Percentiles rank a stretch among this genome's conserved stretches.
Evolutionary conservation across 2,888 invertebrate genomes (phyloP).

Genomic region (Athetis lepigone): DNA sequence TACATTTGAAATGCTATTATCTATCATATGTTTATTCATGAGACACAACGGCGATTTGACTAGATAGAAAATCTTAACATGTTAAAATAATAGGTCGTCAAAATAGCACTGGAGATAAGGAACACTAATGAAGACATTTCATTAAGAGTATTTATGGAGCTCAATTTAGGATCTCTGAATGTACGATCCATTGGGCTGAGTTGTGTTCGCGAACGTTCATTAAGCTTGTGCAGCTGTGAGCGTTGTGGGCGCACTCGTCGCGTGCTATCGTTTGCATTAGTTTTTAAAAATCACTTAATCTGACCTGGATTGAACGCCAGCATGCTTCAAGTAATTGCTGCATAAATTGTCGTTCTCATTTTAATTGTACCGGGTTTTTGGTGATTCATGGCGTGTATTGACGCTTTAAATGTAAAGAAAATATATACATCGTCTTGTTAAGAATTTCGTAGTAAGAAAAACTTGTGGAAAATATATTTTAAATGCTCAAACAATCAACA

Average conservation of each 20-base stretch:
- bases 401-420: constrained; percentile 8
- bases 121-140: constrained; percentile 56
- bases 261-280: constrained; percentile 86
- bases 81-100: constrained; percentile 35
- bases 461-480: constrained; percentile 8
- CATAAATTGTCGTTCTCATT: constrained; percentile 85
- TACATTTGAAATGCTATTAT: constrained; percentile 40
- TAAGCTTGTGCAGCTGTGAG: constrained; percentile 78
- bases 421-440: constrained; percentile 9
- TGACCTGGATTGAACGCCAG: constrained; percentile 87
- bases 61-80: constrained; percentile 40
- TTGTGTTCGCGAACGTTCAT: constrained; percentile 78
- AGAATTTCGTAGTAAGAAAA: constrained; percentile 14
- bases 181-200: constrained; percentile 69
- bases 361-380: constrained; percentile 79
- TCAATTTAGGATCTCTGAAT: constrained; percentile 72
- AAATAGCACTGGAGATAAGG: constrained; percentile 47
- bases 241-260: constrained; percentile 76
- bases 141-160: constrained; percentile 64
- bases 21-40: constrained; percentile 47
- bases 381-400: constrained; percentile 33
- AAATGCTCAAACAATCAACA: constrained; percentile 19
- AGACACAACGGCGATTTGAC: constrained; percentile 43
- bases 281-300: constrained; percentile 89
- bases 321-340: constrained; percentile 86